Evolutionary conservation across 2,888 invertebrate genomes (phyloP), one percentile per base, ranked within the genome.

Genomic region (Anagyrus pseudococci): DNA sequence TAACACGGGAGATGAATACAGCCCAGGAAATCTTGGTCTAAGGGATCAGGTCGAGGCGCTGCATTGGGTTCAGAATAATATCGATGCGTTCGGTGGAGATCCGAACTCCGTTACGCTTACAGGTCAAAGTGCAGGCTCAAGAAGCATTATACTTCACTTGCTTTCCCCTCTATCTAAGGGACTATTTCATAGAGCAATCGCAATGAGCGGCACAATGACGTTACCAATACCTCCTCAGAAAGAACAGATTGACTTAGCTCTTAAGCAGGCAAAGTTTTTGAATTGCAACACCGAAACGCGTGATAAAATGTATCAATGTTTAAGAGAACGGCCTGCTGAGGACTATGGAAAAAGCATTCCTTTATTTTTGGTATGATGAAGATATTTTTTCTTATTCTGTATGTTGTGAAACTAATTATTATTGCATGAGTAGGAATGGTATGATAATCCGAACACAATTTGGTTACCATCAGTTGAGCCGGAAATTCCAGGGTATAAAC

Each of bases 1-100:
- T 47, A 86, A 86, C 67, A 88, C 88, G 0, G 89, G 88, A 0
- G 88, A 88, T 46, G 80, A 82, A 47, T 82, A 84, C 53, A 87
- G 88, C 0, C 85, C 88, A 0, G 89, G 90, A 1, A 90, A 90
- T 75, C 84, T 86, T 68, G 90, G 88, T 0, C 79, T 88, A 26
- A 89, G 89, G 74, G 89, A 90, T 77, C 89, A 90, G 77, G 88
- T 89, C 8, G 79, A 81, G n/a, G 86, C 86, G 0, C 73, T 90
- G 63, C 84, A 85, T 67, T 90, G 89, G 88, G 81, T 90, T 0
- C 84, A 85, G 71, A 73, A 84, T 43, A 87, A 89, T 71, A 88
- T 89, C 49, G 84, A 82, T 0, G 78, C 85, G 0, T 90, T 89
- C 73, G 89, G 89, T 0, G 90, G 90, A 2, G 85, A 89, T 79